Evolutionary conservation across 2,113 vertebrate genomes (phyloP).

Genomic region (Antidorcas marsupialis): DNA sequence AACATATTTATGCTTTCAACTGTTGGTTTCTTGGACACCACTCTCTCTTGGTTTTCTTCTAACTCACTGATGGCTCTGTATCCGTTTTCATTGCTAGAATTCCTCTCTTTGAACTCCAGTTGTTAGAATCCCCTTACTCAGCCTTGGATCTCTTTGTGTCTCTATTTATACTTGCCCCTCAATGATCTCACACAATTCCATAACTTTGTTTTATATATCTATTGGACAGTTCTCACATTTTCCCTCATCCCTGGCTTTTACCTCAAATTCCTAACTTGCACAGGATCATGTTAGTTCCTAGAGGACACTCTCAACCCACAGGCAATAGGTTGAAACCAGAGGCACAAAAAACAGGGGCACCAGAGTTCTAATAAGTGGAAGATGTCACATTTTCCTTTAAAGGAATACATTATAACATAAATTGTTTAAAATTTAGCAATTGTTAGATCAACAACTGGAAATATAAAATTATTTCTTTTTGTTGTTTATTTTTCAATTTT

Average conservation of each 20-base stretch:
- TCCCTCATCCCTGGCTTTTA: not conserved
- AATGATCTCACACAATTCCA: not conserved
- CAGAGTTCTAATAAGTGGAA: not conserved
- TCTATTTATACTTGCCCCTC: not conserved
- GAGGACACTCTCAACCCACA: not conserved
- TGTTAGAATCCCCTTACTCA: not conserved
- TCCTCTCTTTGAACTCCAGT: not conserved
- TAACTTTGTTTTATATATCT: not conserved
- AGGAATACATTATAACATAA: not conserved
- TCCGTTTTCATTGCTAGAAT: not conserved
- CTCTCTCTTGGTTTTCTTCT: not conserved
- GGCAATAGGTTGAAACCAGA: not conserved
- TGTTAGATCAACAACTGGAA: not conserved
- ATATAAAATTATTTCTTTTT: not conserved
- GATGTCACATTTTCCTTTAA: slow-evolving; percentile 14
- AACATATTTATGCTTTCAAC: not conserved
- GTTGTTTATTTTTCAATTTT: no score
- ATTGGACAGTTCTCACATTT: not conserved
- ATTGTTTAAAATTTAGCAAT: not conserved
- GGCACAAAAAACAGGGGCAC: not conserved
- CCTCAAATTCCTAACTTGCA: not conserved
- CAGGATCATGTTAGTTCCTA: not conserved
- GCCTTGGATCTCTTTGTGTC: not conserved
- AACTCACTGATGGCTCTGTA: not conserved
- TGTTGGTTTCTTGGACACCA: not conserved